These are phyloP conservation scores for Rhynchophorus ferrugineus DNA, from an alignment of 1,140 invertebrate species.

Conservation along the genomic window DNA sequence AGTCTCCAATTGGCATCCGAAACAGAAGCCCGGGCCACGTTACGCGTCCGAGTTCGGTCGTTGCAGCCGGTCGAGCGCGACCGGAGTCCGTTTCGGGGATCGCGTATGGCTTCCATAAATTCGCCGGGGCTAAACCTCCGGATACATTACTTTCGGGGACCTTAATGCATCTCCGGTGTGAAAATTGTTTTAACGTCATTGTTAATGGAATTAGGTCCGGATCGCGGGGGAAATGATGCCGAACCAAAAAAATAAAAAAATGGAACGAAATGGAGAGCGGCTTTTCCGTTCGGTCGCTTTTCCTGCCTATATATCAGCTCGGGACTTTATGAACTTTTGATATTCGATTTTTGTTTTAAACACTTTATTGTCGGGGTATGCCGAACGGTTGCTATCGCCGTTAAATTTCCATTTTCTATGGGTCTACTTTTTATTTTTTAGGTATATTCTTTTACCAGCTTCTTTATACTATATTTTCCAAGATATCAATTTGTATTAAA, in stretches of 20 bases:
- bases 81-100: conserved; percentile 28
- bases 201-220: neutral
- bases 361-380: no score
- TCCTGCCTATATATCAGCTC: no score
- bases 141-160: conserved; percentile 26
- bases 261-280: neutral
- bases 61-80: conserved; percentile 23
- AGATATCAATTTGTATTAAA: no score
- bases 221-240: neutral
- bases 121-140: conserved; percentile 24
- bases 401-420: no score
- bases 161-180: conserved; percentile 8
- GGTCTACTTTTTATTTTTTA: no score
- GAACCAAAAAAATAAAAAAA: neutral
- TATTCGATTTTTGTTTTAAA: no score
- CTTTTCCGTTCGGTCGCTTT: neutral
- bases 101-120: conserved; percentile 23
- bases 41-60: conserved; percentile 25
- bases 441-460: no score
- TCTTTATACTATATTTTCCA: no score
- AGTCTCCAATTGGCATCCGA: conserved; percentile 29
- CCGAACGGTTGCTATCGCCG: no score
- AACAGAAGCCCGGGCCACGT: conserved; percentile 26
- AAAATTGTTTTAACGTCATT: conserved; percentile 7
- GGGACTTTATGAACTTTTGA: no score